Percentiles rank a stretch among this genome's conserved stretches.
These are phyloP conservation scores for Esperia sulphurella DNA, from an alignment of 2,888 invertebrate species.

Conservation along the genomic window DNA sequence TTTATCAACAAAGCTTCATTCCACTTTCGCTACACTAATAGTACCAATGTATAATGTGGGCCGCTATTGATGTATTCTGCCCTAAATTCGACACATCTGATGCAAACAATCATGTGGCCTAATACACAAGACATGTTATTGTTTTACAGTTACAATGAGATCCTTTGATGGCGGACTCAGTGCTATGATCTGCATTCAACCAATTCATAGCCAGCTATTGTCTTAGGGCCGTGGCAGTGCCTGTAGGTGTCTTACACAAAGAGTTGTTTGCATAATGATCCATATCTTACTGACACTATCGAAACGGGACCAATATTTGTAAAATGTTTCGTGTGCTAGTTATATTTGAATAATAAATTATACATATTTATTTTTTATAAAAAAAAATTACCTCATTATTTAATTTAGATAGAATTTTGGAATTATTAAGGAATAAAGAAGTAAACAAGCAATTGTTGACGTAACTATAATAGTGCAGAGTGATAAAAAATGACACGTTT, in stretches of 20 bases:
- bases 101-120: slow-evolving; percentile 30
- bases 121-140: slow-evolving; percentile 52
- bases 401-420: too few relatives aligned
- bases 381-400: too few relatives aligned
- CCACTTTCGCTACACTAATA: too few relatives aligned
- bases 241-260: slow-evolving; percentile 38
- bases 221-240: slow-evolving; percentile 31
- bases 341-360: too few relatives aligned
- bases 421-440: too few relatives aligned
- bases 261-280: slow-evolving; percentile 60
- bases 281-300: slow-evolving; percentile 46
- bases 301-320: slow-evolving; percentile 30
- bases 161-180: slow-evolving; percentile 56
- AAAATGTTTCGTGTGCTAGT: too few relatives aligned
- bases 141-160: slow-evolving; percentile 63
- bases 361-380: too few relatives aligned
- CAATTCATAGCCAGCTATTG: slow-evolving; percentile 56
- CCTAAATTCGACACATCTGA: background rate
- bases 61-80: background rate
- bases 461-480: too few relatives aligned
- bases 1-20: too few relatives aligned
- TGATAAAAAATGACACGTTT: background rate
- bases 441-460: too few relatives aligned
- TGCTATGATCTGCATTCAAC: slow-evolving; percentile 60
- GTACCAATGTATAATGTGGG: too few relatives aligned